Percentiles rank a stretch among this genome's conserved stretches.
phyloP scores from a whole-genome alignment of 1,140 invertebrate genomes.

The Penaeus chinensis region DNA sequence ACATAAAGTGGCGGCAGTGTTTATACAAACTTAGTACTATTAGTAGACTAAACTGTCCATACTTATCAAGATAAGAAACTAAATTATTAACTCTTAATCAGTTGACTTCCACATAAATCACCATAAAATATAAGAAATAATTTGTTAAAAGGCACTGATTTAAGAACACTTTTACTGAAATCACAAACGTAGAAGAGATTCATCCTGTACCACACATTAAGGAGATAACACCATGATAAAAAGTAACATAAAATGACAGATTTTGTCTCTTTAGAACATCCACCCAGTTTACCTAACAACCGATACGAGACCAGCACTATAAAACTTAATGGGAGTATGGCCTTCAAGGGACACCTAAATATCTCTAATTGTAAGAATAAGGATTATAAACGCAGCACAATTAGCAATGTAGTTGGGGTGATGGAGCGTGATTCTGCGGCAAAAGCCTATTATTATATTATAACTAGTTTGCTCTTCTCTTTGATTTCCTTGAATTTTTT shows the following conservation, averaged over 20 bases:
- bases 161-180: conserved; percentile 56
- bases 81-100: conserved; percentile 27
- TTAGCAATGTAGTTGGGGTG: too few species aligned
- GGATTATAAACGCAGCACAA: too few species aligned
- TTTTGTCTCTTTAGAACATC: background rate
- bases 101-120: conserved; percentile 27
- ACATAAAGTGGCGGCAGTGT: conserved; percentile 57
- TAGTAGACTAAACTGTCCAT: conserved; percentile 54
- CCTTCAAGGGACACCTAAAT: too few species aligned
- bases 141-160: conserved; percentile 51
- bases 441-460: too few species aligned
- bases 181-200: conserved; percentile 54
- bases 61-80: conserved; percentile 29
- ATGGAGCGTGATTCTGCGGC: too few species aligned
- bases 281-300: too few species aligned
- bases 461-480: too few species aligned
- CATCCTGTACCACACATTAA: conserved; percentile 3
- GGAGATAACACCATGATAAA: background rate
- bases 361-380: too few species aligned
- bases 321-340: too few species aligned
- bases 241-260: background rate
- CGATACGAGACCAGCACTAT: too few species aligned
- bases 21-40: conserved; percentile 54
- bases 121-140: conserved; percentile 40
- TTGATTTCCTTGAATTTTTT: too few species aligned